Evolutionary conservation across 2,888 invertebrate species (phyloP).

Genomic region (Gymnocheta viridis): DNA sequence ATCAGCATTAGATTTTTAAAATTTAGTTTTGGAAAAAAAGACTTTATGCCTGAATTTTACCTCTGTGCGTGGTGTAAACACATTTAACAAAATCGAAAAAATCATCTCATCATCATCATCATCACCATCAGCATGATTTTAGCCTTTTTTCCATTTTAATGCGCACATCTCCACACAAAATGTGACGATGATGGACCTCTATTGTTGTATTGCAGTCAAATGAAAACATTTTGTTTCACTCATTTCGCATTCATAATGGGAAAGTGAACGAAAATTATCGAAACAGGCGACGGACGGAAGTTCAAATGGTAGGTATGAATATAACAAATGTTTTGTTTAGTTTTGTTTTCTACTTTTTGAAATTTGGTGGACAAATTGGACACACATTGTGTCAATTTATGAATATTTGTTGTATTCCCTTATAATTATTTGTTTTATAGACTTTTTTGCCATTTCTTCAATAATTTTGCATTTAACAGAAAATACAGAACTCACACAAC

Average conservation of each 20-base stretch:
- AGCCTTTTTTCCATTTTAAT: slow-evolving; percentile 41
- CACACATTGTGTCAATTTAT: slow-evolving; percentile 22
- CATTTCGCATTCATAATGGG: slow-evolving; percentile 42
- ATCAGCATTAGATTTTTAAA: too few species aligned
- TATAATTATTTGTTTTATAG: too few species aligned
- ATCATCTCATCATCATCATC: not conserved
- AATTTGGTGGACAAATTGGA: not conserved
- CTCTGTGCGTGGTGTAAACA: too few species aligned
- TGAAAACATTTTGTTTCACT: slow-evolving; percentile 56
- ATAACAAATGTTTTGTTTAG: slow-evolving; percentile 33
- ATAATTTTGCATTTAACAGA: not conserved
- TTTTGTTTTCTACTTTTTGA: not conserved
- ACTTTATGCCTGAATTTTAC: too few species aligned
- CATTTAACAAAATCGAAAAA: slow-evolving; percentile 10
- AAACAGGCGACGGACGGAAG: slow-evolving; percentile 38
- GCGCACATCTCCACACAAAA: slow-evolving; percentile 31
- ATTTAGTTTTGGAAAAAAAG: too few species aligned
- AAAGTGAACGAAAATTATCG: slow-evolving; percentile 18
- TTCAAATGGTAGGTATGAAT: slow-evolving; percentile 46
- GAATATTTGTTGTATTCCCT: too few species aligned
- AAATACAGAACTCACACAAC: too few species aligned
- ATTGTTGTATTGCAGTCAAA: slow-evolving; percentile 55
- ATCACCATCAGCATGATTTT: slow-evolving; percentile 17
- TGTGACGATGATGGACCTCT: slow-evolving; percentile 15
- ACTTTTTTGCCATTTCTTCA: not conserved